Percentiles rank a stretch among this genome's conserved stretches.
These are phyloP conservation scores for Caenorhabditis japonica DNA, from an alignment of 2,888 invertebrate genomes.

Conservation along the genomic window DNA sequence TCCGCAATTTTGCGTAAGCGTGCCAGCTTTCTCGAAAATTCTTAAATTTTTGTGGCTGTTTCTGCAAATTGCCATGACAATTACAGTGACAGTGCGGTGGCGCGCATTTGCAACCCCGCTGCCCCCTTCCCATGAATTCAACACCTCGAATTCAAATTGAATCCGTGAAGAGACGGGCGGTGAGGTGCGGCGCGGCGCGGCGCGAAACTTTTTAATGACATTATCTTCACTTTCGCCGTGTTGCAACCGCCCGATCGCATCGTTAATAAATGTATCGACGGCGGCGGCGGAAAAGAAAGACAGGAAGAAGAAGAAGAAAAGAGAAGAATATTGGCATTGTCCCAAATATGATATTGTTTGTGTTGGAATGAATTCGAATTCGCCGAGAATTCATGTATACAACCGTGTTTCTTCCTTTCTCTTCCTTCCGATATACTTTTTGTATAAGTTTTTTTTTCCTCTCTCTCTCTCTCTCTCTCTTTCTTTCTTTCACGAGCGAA, in stretches of 20 bases:
- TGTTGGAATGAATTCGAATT: slow-evolving; percentile 21
- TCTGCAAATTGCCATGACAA: too few relatives aligned
- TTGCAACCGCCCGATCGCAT: slow-evolving; percentile 20
- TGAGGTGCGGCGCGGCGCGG: too few relatives aligned
- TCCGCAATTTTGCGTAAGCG: too few relatives aligned
- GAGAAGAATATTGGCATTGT: slow-evolving; percentile 34
- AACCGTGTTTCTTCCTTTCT: not conserved
- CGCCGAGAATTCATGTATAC: not conserved
- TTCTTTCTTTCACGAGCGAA: too few relatives aligned
- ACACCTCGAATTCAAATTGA: too few relatives aligned
- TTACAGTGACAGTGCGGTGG: too few relatives aligned
- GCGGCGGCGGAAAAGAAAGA: slow-evolving; percentile 7
- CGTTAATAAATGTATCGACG: slow-evolving; percentile 34
- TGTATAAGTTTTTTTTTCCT: slow-evolving; percentile 28
- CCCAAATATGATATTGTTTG: slow-evolving; percentile 46
- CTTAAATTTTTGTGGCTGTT: too few relatives aligned
- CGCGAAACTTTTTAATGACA: slow-evolving; percentile 50
- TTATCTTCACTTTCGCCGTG: slow-evolving; percentile 35
- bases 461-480: slow-evolving; percentile 18
- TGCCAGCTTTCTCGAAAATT: too few relatives aligned
- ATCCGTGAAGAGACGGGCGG: too few relatives aligned
- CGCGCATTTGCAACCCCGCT: too few relatives aligned
- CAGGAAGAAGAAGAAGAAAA: slow-evolving; percentile 10
- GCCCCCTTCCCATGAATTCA: too few relatives aligned
- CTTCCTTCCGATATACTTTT: slow-evolving; percentile 12